Percentiles rank a stretch among this genome's conserved stretches.
phyloP scores from a whole-genome alignment of 2,888 invertebrate species.

The Lithosia quadra region DNA sequence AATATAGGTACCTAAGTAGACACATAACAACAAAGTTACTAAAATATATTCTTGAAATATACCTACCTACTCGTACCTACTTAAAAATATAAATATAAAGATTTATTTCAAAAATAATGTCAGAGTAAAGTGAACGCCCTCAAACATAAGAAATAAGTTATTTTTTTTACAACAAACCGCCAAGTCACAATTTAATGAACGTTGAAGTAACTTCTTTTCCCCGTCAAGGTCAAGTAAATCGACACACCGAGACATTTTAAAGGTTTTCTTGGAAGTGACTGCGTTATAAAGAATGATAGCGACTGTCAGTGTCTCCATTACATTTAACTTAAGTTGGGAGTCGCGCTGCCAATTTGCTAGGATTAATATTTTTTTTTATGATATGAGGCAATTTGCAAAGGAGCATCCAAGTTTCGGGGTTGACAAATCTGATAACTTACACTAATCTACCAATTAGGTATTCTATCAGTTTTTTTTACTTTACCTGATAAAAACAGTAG shows the following conservation, averaged over 20 bases:
- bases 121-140: too few species aligned
- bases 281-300: constrained; percentile 33
- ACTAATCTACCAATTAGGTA: too few species aligned
- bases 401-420: not conserved
- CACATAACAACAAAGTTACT: too few species aligned
- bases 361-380: constrained; percentile 5
- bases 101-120: too few species aligned
- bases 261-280: constrained; percentile 26
- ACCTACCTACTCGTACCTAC: too few species aligned
- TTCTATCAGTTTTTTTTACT: too few species aligned
- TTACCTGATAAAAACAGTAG: too few species aligned
- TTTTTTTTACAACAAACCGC: not conserved
- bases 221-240: constrained; percentile 4
- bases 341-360: constrained; percentile 22
- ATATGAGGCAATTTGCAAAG: not conserved
- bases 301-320: constrained; percentile 21
- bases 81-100: too few species aligned
- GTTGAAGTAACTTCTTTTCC: constrained; percentile 9
- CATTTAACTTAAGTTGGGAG: constrained; percentile 12
- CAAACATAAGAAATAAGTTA: not conserved
- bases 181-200: not conserved
- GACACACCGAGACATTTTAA: constrained; percentile 23
- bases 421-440: too few species aligned
- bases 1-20: too few species aligned
- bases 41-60: too few species aligned